These are phyloP conservation scores for Heliconius melpomene DNA, from an alignment of 1,140 invertebrate genomes.

Conservation along the genomic window DNA sequence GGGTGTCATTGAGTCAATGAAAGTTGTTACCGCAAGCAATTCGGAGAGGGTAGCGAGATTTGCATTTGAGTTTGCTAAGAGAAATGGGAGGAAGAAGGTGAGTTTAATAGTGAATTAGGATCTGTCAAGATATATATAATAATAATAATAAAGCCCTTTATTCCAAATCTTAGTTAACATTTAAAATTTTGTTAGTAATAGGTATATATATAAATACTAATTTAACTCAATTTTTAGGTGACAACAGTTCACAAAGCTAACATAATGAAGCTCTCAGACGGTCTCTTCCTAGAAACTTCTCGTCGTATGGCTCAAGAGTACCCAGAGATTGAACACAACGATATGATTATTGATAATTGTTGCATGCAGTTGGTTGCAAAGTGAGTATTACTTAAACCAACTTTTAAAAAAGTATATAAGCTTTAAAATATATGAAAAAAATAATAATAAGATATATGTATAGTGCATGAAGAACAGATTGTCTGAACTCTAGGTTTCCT, in stretches of 20 bases:
- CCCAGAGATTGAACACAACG: conserved; percentile 96
- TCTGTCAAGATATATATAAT: too few species aligned
- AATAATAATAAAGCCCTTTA: too few species aligned
- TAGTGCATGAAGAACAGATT: too few species aligned
- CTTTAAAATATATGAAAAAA: too few species aligned
- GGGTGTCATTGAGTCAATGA: conserved; percentile 98
- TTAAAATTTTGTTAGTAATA: too few species aligned
- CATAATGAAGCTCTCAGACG: conserved; percentile 99
- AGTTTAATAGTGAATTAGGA: not conserved
- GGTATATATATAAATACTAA: not conserved
- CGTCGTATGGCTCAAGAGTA: conserved; percentile 95
- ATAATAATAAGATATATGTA: too few species aligned
- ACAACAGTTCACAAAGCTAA: conserved; percentile 99
- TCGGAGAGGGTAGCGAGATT: conserved; percentile 96
- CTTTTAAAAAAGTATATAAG: not conserved
- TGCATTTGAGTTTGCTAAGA: conserved; percentile 97
- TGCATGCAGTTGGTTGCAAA: conserved; percentile 98
- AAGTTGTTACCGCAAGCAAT: conserved; percentile 96
- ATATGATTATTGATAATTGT: conserved; percentile 99
- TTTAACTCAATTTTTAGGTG: conserved; percentile 60
- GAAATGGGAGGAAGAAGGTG: conserved; percentile 93
- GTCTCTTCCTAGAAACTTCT: conserved; percentile 95
- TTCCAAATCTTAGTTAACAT: too few species aligned
- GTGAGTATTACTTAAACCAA: conserved; percentile 46
- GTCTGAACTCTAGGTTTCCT: too few species aligned